Percentiles rank a stretch among this genome's conserved stretches.
Conservation (phyloP, 1,140 invertebrate species). For the Drosophila hydei region DNA sequence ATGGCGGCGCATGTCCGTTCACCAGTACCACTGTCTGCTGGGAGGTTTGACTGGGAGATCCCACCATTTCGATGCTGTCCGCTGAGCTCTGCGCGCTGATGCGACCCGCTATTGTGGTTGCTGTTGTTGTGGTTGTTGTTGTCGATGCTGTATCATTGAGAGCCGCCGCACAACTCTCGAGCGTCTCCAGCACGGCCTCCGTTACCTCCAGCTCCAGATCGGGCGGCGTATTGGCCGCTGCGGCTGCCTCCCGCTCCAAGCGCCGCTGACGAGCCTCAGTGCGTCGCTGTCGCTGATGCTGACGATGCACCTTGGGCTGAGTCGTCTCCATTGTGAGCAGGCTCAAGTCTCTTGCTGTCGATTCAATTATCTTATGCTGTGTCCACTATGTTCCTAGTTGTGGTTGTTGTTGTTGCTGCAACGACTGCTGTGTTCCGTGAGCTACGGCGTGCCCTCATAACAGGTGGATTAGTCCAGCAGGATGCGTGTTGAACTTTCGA, state of each 20-base stretch:
- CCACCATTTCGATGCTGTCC: slow-evolving; percentile 72
- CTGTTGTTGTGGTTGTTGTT: slow-evolving; percentile 41
- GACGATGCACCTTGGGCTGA: slow-evolving; percentile 80
- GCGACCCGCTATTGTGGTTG: slow-evolving; percentile 54
- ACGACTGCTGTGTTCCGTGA: slow-evolving; percentile 25
- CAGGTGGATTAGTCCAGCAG: slow-evolving; percentile 64
- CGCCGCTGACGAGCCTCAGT: slow-evolving; percentile 74
- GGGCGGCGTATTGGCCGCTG: slow-evolving; percentile 41
- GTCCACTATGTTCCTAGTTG: not conserved
- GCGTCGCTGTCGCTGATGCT: slow-evolving; percentile 76
- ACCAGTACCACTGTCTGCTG: slow-evolving; percentile 79
- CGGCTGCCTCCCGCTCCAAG: slow-evolving; percentile 65
- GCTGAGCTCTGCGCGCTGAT: slow-evolving; percentile 73
- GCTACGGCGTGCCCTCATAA: slow-evolving; percentile 57
- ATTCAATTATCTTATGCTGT: slow-evolving; percentile 23
- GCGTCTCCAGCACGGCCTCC: slow-evolving; percentile 24
- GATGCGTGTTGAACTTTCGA: slow-evolving; percentile 35
- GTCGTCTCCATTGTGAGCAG: slow-evolving; percentile 57
- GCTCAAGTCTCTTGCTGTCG: slow-evolving; percentile 14
- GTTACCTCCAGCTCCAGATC: slow-evolving; percentile 31
- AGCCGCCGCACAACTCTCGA: slow-evolving; percentile 62
- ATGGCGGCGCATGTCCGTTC: slow-evolving; percentile 72
- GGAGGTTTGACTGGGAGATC: slow-evolving; percentile 70
- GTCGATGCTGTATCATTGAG: slow-evolving; percentile 51
- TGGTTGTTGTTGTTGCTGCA: slow-evolving; percentile 15